phyloP scores from a whole-genome alignment of 2,113 vertebrate genomes.

The Myotis lucifugus region DNA sequence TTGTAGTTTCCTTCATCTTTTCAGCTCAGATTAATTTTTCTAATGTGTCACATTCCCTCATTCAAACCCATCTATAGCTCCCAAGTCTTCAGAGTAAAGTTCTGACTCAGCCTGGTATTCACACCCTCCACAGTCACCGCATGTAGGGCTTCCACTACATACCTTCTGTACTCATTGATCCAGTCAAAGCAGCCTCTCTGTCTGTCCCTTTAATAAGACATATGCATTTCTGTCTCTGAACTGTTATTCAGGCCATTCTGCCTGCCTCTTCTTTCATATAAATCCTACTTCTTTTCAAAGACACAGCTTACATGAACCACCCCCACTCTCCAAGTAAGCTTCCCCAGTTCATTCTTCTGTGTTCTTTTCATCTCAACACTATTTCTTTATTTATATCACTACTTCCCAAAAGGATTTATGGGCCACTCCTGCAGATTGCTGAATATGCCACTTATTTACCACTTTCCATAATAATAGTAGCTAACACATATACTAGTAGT shows the following conservation, averaged over 20 bases:
- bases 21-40: not conserved
- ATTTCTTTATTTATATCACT: constrained; percentile 47
- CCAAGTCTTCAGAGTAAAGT: not conserved
- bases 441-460: constrained; percentile 34
- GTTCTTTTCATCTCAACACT: constrained; percentile 27
- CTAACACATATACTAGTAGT: not conserved
- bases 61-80: not conserved
- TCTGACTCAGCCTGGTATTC: not conserved
- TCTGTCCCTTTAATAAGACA: not conserved
- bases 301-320: not conserved
- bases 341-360: constrained; percentile 10
- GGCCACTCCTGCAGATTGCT: constrained; percentile 24
- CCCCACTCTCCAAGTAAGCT: not conserved
- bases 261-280: constrained; percentile 18
- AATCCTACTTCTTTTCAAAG: not conserved
- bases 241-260: not conserved
- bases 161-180: not conserved
- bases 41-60: not conserved
- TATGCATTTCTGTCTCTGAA: not conserved
- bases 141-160: not conserved
- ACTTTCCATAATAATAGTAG: constrained; percentile 53
- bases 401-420: constrained; percentile 49
- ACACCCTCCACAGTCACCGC: not conserved
- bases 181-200: not conserved
- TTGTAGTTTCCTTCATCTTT: not conserved